Evolutionary conservation across 2,888 invertebrate genomes (phyloP).

Genomic region (Chymomyza amoena): DNA sequence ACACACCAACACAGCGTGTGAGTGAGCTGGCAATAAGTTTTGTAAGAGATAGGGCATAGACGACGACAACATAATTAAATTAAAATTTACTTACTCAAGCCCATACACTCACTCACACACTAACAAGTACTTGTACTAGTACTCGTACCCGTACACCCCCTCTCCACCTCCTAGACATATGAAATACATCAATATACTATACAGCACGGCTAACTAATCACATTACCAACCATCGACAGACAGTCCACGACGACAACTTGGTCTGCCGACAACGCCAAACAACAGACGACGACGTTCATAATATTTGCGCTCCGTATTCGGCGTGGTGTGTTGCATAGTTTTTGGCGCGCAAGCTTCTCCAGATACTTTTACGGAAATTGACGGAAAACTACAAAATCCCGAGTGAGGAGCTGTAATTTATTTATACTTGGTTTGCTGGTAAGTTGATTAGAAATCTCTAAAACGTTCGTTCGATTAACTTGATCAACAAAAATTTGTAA

Average conservation of each 20-base stretch:
- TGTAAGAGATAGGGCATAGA: constrained; percentile 2
- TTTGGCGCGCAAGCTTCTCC: constrained; percentile 59
- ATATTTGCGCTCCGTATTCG: constrained; percentile 7
- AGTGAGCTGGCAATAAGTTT: not conserved
- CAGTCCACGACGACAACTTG: constrained; percentile 39
- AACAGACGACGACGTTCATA: constrained; percentile 49
- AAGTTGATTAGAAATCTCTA: not conserved
- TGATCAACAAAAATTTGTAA: not conserved
- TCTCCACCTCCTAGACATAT: constrained; percentile 23
- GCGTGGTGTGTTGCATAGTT: constrained; percentile 56
- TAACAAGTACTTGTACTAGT: constrained; percentile 11
- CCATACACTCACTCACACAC: constrained; percentile 16
- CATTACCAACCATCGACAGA: constrained; percentile 58
- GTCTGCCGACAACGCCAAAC: constrained; percentile 11
- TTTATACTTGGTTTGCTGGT: not conserved
- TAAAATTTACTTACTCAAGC: constrained; percentile 59
- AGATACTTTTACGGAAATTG: constrained; percentile 1
- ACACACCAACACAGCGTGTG: not conserved
- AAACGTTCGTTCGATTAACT: not conserved
- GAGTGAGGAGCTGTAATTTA: not conserved
- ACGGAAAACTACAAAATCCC: not conserved
- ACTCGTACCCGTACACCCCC: constrained; percentile 26
- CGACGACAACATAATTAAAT: constrained; percentile 63
- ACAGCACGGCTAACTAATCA: constrained; percentile 53
- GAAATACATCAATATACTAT: not conserved